Base-by-base conservation (phyloP, 2,797 vertebrate genomes). In the Fistularia commersonii region DNA sequence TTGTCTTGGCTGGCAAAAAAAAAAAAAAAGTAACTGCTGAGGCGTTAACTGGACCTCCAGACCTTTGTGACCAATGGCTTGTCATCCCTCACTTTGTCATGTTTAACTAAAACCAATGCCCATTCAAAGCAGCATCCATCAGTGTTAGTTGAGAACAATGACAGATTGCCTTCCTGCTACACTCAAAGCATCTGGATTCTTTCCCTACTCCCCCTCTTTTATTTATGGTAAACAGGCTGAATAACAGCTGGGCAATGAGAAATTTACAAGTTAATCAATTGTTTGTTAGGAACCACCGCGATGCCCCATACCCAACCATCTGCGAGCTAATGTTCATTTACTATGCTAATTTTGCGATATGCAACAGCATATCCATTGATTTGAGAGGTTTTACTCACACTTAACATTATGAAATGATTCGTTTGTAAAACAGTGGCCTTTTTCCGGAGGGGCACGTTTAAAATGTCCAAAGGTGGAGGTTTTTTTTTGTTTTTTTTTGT, bases 51-150 rank as follows among this genome's bases (percentile, higher is more conserved):
- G 61, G 72, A 87, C 79, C 83, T 79, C 68, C 68, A 78, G 80
- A 89, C 88, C 85, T 88, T 87, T 86, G 85, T 89, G 88, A 84
- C 87, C 83, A 80, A 77, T 90, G 89, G 86, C 74, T 82, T 88
- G 88, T 92, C 88, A 92, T 94, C 88, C 91, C 89, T 92, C 90
- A 90, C 88, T 93, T 91, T 92, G 87, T 93, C 90, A 94, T 93
- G 90, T 91, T 95, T 93, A 93, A 94, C 89, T 90, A 91, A 94
- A 94, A 93, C 92, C 92, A 91, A 92, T 93, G 90, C 74, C 80
- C 81, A 88, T 90, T 90, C 88, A 91, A 87, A 90, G 76, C 82
- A 74, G 77, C 91, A 93, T 94, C 93, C 89, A 93, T 97, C 92
- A 96, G 82, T 87, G 86, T 89, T 92, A 87, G 84, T 80, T 86